Base-by-base conservation (phyloP, 1,140 invertebrate species). In the Formica exsecta region DNA sequence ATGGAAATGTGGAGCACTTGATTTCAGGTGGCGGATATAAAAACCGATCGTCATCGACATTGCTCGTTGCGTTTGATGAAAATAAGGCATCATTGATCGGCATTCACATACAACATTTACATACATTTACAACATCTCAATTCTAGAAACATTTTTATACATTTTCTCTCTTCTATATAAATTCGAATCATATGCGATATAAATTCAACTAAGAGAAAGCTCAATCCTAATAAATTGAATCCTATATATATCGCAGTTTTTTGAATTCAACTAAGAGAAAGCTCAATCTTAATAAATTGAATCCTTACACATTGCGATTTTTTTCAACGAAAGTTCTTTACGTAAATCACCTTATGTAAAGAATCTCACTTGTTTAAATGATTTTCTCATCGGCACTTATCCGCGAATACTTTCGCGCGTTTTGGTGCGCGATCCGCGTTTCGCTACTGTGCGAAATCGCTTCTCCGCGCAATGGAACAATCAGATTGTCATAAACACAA, bases 1-100 rank as follows among this genome's bases (percentile, higher is more conserved):
- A 25, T 59, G 64, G 66, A 75, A 90, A 92, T 91, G 89, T 92
- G 44, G 91, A 92, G 86, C 91, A 91, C 51, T 87, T 85, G 86
- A 66, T 81, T 77, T 41, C 38, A 16, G 36, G 29, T 36, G 74
- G 44, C 57, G 65, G 54, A 68, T 77, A 62, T 16, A 44, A 54
- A 36, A 86, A 68, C 22, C 38, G 9, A 54, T 86, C 71, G 25
- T 48, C 38, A 11, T 36, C 22, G 11, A 7, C 48, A 44, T 68
- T 51, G 36, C 75, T 44, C 54, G 19, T 73, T 38, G 22, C 13
- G 6, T 79, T 74, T 32, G 51, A 48, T 48, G 16, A 84, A 62
- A 64, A 61, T 11, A 32, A 51, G 1, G 38, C 44, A 29, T 75
- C 77, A 64, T 74, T 51, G n/a, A 61, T 32, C 13, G 61, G 54